Base-by-base conservation (phyloP, 2,888 invertebrate genomes). In the Pogonocherus hispidulus region DNA sequence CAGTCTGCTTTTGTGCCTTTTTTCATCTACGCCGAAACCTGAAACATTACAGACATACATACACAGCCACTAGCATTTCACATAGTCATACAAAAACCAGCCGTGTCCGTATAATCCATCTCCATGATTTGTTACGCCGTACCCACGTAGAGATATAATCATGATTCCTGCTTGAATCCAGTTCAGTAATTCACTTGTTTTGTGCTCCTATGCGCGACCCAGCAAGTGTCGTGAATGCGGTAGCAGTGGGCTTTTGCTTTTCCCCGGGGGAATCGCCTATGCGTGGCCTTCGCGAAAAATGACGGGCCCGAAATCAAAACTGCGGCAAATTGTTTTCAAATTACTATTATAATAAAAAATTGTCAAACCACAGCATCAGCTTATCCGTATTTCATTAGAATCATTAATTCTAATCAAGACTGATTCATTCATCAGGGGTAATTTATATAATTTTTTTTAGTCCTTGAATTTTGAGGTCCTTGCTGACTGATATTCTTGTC, bases 141-240 rank as follows among this genome's bases (percentile, higher is more conserved):
- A 52, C 20, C 20, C n/a, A 14, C 16, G 27, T 32, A 52, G 27
- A 52, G 32, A 55, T 55, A 20, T 19, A 44, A 51, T 54, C 54
- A 54, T 23, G 63, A 63, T 47, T 55, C 63, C 19, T 35, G 44
- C 47, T 55, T 19, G 35, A 55, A 63, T 47, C 35, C 47, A 63
- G 63, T 63, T 63, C 63, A 55, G 55, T 63, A 63, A 63, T 63
- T 63, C 55, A 63, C 63, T 63, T 63, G 63, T 55, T 63, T 55
- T 47, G 63, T 55, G 32, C 46, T 54, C 52, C 16, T 54, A 52
- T 44, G 44, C 37, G 51, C 46, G 46, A 47, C 47, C 54, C 32
- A n/a, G 63, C 63, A 55, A 63, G 63, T 55, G 55, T 41, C 55
- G 55, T 55, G 55, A 63, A 63, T 63, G 51, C 32, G 63, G 47